phyloP scores from a whole-genome alignment of 2,888 invertebrate genomes.

The Timema cristinae region DNA sequence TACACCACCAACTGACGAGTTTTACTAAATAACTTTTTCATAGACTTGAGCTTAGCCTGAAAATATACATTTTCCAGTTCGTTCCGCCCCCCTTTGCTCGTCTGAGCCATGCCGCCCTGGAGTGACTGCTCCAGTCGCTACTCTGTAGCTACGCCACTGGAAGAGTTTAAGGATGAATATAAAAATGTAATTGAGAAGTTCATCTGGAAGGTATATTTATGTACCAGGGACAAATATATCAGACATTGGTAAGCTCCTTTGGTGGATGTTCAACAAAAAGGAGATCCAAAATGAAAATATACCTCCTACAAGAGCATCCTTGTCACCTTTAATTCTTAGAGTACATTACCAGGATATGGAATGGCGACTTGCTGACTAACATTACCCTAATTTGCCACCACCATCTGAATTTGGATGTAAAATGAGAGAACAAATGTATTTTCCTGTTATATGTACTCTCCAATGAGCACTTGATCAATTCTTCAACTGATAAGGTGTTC shows the following conservation, averaged over 20 bases:
- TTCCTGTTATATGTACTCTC: neutral
- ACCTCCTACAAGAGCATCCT: neutral
- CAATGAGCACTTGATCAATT: neutral
- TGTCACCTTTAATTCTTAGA: neutral
- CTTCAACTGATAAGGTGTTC: neutral
- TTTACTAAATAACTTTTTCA: too few species aligned
- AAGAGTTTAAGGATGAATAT: neutral
- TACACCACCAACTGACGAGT: too few species aligned
- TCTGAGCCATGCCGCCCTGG: too few species aligned
- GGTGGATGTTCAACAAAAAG: neutral
- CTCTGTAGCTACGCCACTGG: too few species aligned
- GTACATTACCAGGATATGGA: neutral
- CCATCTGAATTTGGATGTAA: neutral
- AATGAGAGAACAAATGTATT: neutral
- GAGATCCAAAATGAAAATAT: neutral
- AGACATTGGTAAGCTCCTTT: neutral
- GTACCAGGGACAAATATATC: neutral
- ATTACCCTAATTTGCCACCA: neutral
- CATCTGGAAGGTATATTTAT: neutral
- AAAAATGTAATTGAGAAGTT: neutral
- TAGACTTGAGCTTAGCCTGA: too few species aligned
- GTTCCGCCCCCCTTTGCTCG: too few species aligned
- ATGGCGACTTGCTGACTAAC: conserved; percentile 3
- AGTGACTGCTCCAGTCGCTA: too few species aligned
- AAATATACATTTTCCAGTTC: too few species aligned